Evolutionary conservation across 2,888 invertebrate species (phyloP).

Genomic region (Pachydiplax longipennis): DNA sequence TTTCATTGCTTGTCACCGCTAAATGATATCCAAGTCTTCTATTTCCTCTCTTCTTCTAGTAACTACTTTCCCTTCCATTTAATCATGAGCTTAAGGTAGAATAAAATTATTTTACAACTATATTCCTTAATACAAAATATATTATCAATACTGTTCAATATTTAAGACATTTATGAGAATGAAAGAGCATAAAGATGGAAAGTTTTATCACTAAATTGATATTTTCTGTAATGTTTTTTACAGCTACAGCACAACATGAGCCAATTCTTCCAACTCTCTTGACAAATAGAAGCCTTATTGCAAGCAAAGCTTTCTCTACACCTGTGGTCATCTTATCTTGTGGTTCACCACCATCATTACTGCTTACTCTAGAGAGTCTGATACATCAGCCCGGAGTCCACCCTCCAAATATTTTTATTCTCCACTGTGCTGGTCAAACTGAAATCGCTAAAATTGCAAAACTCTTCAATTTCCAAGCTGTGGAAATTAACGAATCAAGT

Average conservation of each 20-base stretch:
- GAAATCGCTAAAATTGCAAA: conserved; percentile 51
- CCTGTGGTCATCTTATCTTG: conserved; percentile 54
- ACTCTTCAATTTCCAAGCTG: conserved; percentile 52
- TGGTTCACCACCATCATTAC: conserved; percentile 51
- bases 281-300: conserved; percentile 54
- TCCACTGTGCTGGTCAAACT: conserved; percentile 49
- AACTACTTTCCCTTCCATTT: too few relatives aligned
- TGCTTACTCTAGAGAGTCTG: conserved; percentile 61
- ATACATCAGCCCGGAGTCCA: conserved; percentile 64
- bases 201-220: too few relatives aligned
- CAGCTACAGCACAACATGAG: conserved; percentile 48
- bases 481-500: conserved; percentile 34
- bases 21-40: too few relatives aligned
- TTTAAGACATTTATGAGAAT: too few relatives aligned
- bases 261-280: conserved; percentile 53
- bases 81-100: too few relatives aligned
- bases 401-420: conserved; percentile 57
- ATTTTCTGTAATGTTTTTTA: not conserved
- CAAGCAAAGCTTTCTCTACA: conserved; percentile 54
- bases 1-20: too few relatives aligned
- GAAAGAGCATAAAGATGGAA: too few relatives aligned
- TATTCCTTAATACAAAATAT: too few relatives aligned
- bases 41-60: too few relatives aligned
- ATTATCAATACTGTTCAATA: too few relatives aligned
- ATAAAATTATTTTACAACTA: too few relatives aligned